A percentile compares a stretch with the other conserved stretches of the same genome.
Conservation (phyloP, 35 echinoderm and acorn worm genomes). For the Holothuria glaberrima region DNA sequence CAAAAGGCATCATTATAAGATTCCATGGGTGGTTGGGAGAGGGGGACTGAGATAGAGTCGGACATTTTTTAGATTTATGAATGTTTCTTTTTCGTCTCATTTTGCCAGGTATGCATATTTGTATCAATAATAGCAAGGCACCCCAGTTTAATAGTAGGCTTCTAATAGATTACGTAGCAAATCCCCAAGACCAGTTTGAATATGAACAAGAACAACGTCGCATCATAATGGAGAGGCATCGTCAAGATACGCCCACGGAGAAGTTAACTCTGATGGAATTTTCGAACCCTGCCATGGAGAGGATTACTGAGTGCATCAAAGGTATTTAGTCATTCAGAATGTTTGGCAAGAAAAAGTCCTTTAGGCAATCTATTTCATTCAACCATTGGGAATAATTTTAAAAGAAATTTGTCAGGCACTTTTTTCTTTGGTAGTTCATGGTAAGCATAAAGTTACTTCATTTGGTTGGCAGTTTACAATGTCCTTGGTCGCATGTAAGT, state of each 20-base stretch:
- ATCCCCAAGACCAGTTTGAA: neutral
- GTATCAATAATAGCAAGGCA: constrained; percentile 18
- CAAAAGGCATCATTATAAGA: too few relatives aligned
- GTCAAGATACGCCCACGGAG: neutral
- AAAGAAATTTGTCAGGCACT: too few relatives aligned
- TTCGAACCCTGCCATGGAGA: neutral
- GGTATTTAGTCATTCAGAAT: neutral
- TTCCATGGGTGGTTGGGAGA: too few relatives aligned
- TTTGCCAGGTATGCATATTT: constrained; percentile 38
- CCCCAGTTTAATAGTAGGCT: constrained; percentile 13
- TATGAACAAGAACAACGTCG: constrained; percentile 40
- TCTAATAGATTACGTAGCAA: constrained; percentile 20
- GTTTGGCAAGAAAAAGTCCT: too few relatives aligned
- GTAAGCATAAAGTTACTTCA: too few relatives aligned
- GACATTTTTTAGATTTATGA: too few relatives aligned
- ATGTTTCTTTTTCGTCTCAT: neutral
- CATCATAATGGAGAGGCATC: neutral
- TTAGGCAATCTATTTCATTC: too few relatives aligned
- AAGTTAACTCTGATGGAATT: neutral
- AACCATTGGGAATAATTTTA: too few relatives aligned
- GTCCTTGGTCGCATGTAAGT: too few relatives aligned
- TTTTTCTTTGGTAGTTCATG: too few relatives aligned
- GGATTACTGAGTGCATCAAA: constrained; percentile 36
- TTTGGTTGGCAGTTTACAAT: too few relatives aligned
- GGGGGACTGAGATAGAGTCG: too few relatives aligned